Evolutionary conservation across 2,113 vertebrate species (phyloP), one percentile per base, ranked within the genome.

Genomic region (Plestiodon gilberti): DNA sequence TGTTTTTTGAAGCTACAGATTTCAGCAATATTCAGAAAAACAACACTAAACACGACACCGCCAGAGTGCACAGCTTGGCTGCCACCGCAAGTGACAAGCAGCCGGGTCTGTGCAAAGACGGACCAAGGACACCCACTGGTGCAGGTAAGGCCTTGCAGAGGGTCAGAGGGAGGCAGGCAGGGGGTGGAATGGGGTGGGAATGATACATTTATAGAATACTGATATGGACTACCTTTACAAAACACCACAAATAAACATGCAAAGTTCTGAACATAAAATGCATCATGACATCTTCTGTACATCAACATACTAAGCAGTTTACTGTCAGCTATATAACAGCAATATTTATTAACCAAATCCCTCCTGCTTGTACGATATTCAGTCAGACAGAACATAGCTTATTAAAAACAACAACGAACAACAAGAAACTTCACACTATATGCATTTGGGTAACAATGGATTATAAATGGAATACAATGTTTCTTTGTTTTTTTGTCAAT

Each of bases 361-460:
- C 76, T 78, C 17, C 28, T 80, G 73, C 75, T 82, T 89, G 22
- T 20, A 35, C 0, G 0, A 64, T 25, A 22, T 80, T 48, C 20
- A 89, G 61, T 28, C 70, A 33, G 18, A 59, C 6, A 57, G 15
- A 89, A 92, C 86, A 48, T 38, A 71, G 59, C 82, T 81, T 38
- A 83, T 52, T 62, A 2, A 38, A 78, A 78, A n/a, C 18, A 48
- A 48, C 4, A 48, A 48, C 43, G 8, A 48, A 48, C 43, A 48
- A 77, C 5, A 43, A 5, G 30, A 75, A 25, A 71, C 6, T n/a
- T 81, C 79, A 78, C 23, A 62, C 18, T 77, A 20, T 35, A 87
- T 91, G 89, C n/a, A 35, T 81, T 88, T 92, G 78, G 80, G 22
- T 64, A 78, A 62, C 87, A 91, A 76, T 75, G 81, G 88, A 4